phyloP scores from a whole-genome alignment of 2,113 vertebrate species.

The Tinamus guttatus region DNA sequence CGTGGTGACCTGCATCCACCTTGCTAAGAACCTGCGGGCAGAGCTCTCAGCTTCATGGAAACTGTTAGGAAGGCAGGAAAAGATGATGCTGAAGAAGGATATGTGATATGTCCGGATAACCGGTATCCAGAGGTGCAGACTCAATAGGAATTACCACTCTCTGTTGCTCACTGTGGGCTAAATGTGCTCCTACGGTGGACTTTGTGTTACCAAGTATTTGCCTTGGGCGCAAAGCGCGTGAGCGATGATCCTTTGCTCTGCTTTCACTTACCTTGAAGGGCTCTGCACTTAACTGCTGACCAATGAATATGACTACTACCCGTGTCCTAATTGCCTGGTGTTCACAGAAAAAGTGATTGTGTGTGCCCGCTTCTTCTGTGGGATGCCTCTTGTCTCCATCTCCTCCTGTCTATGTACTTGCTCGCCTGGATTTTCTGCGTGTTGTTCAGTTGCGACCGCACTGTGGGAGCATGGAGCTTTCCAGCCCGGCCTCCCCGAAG shows the following conservation, averaged over 20 bases:
- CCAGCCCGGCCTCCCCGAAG: not conserved
- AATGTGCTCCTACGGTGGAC: conserved; percentile 33
- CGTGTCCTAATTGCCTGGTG: conserved; percentile 7
- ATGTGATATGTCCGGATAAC: not conserved
- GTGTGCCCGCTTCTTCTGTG: not conserved
- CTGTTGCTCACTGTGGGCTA: conserved; percentile 4
- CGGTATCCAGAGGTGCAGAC: not conserved
- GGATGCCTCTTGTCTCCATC: not conserved
- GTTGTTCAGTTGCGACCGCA: accelerated
- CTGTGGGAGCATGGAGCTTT: not conserved
- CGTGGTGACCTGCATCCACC: accelerated
- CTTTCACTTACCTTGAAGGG: conserved; percentile 56
- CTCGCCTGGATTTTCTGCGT: not conserved
- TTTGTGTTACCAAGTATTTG: not conserved
- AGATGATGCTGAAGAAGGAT: conserved; percentile 28
- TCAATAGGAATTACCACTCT: not conserved
- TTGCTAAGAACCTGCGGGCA: not conserved
- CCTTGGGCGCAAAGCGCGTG: not conserved
- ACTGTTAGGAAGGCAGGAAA: conserved; percentile 12
- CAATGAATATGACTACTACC: conserved; percentile 28
- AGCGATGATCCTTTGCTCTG: conserved; percentile 22
- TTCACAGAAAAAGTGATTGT: not conserved
- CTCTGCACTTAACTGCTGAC: conserved; percentile 39
- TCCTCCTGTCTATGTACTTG: not conserved
- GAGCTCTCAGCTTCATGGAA: not conserved